These are phyloP conservation scores for Acanthopagrus latus DNA, from an alignment of 2,797 vertebrate species.

Conservation along the genomic window DNA sequence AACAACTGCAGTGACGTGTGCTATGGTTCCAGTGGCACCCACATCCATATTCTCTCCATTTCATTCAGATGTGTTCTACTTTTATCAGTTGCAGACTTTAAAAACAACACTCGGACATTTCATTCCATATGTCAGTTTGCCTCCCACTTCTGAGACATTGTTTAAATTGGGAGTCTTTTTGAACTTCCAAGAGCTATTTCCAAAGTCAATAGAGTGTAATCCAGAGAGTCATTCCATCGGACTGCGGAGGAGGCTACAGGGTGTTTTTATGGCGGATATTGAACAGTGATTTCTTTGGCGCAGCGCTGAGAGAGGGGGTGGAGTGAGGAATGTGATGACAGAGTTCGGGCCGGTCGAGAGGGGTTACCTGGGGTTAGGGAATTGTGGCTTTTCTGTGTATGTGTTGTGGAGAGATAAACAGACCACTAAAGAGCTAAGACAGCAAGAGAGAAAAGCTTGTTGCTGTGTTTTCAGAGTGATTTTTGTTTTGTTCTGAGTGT, in stretches of 20 bases:
- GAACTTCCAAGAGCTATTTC: constrained; percentile 66
- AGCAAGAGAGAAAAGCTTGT: constrained; percentile 11
- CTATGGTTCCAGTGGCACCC: constrained; percentile 23
- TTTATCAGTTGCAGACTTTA: constrained; percentile 63
- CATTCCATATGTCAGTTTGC: constrained; percentile 62
- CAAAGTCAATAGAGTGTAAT: constrained; percentile 80
- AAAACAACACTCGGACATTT: constrained; percentile 62
- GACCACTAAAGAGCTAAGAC: constrained; percentile 8
- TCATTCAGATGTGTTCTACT: constrained; percentile 27
- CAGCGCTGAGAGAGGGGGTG: constrained; percentile 43
- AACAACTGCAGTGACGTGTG: constrained; percentile 12
- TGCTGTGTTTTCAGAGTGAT: neutral
- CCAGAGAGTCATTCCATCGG: constrained; percentile 72
- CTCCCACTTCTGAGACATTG: constrained; percentile 59
- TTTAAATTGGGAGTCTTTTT: constrained; percentile 73
- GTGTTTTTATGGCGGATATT: constrained; percentile 68
- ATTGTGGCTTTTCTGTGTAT: neutral
- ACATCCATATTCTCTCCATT: constrained; percentile 30
- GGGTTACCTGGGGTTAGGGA: constrained; percentile 68
- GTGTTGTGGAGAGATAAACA: constrained; percentile 14
- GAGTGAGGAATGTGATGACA: constrained; percentile 67
- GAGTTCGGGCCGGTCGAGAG: constrained; percentile 20
- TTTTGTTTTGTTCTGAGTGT: neutral
- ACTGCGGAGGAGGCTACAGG: constrained; percentile 61
- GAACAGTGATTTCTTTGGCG: constrained; percentile 79